Evolutionary conservation across 2,888 invertebrate genomes (phyloP), one percentile per base, ranked within the genome.

Genomic region (Carpatolechia fugitivella): DNA sequence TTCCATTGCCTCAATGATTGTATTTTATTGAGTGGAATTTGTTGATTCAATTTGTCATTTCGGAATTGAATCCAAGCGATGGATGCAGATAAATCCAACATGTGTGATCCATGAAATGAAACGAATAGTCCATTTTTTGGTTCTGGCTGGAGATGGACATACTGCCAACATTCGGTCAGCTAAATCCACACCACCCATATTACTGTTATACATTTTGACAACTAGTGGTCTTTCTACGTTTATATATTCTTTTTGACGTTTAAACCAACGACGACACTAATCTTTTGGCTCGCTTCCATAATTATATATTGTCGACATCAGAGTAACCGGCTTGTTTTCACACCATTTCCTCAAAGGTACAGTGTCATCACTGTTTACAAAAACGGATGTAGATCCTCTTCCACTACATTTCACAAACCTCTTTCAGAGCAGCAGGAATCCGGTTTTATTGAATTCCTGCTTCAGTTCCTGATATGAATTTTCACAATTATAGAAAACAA

Each of bases 161-260:
- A 59, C 59, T 11, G 61, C 36, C 8, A 57, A 47, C 55, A 61
- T 53, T 3, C 59, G 49, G 35, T 59, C 61, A 18, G 56, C 52
- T 3, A 59, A 46, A 16, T 60, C 60, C 11, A 60, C 60, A 6
- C 58, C 58, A 11, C 60, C 58, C 58, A 58, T 60, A 38, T 56
- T 56, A 10, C 16, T 10, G 46, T 60, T 59, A 35, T 60, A 60
- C 13, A 41, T 6, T 46, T 57, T 46, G 24, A 58, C 33, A 33
- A 60, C 52, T 44, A 59, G 59, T 24, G 61, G 61, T 10, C 59
- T 54, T 30, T 18, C 31, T 0, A 64, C 57, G 11, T 3, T 38
- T 30, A 44, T 55, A 33, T 60, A 58, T 1, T 6, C 7, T 36
- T 56, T 57, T 8, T 44, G 4, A 31, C 44, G 20, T 24, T 59